Evolutionary conservation across 1,140 invertebrate species (phyloP).

Genomic region (Leptinotarsa defecta): DNA sequence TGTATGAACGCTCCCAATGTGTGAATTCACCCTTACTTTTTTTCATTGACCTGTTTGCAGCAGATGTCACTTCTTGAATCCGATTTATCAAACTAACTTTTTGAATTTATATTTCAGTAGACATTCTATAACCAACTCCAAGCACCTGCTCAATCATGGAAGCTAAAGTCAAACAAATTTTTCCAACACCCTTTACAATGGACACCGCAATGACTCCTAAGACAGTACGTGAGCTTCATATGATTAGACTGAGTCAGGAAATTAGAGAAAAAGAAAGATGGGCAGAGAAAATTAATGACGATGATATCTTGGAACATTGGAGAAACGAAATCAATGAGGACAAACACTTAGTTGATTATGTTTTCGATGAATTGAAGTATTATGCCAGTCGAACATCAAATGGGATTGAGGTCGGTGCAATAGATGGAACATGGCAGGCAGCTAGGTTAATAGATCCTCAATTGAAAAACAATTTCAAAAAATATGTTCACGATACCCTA

Average conservation of each 20-base stretch:
- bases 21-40: no score
- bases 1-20: no score
- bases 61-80: no score
- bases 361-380: neutral
- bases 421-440: constrained; percentile 2
- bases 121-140: no score
- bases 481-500: neutral
- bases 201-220: neutral
- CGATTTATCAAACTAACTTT: no score
- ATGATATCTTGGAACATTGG: neutral
- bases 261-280: neutral
- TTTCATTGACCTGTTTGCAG: no score
- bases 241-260: neutral
- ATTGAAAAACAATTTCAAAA: neutral
- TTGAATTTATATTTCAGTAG: no score
- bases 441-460: neutral
- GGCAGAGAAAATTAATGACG: neutral
- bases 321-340: constrained; percentile 3
- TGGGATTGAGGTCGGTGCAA: neutral
- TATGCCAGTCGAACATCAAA: neutral
- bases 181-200: neutral
- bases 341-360: neutral
- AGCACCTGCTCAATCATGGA: neutral
- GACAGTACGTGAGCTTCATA: neutral
- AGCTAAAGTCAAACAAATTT: neutral